These are phyloP conservation scores for Enteromius viviparus DNA, from an alignment of 2,797 vertebrate species.

Conservation along the genomic window DNA sequence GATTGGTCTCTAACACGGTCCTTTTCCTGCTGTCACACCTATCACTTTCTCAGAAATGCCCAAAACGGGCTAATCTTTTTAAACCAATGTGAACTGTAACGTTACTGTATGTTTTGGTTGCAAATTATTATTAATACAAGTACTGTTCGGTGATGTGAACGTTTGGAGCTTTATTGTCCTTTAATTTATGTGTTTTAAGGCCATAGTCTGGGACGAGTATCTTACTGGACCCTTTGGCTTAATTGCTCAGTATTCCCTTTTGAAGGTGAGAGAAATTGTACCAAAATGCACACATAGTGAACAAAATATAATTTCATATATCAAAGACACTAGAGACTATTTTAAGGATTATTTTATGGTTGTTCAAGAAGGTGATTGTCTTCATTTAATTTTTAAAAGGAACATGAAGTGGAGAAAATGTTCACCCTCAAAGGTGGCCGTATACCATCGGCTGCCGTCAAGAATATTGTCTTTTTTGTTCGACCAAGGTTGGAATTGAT, in stretches of 20 bases:
- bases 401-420: constrained; percentile 99
- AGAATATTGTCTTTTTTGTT: constrained; percentile 97
- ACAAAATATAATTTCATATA: not conserved
- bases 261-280: constrained; percentile 80
- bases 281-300: not conserved
- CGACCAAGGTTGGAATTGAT: constrained; percentile 93
- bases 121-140: not conserved
- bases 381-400: constrained; percentile 71
- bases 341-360: not conserved
- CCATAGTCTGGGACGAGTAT: constrained; percentile 98
- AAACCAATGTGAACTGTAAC: not conserved
- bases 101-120: not conserved
- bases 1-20: not conserved
- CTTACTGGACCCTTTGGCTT: constrained; percentile 96
- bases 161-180: not conserved
- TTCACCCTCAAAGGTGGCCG: constrained; percentile 92
- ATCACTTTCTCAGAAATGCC: not conserved
- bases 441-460: constrained; percentile 90
- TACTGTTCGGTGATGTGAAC: not conserved
- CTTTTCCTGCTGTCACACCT: not conserved
- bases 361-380: not conserved
- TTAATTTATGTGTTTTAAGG: constrained; percentile 72
- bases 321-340: not conserved
- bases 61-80: not conserved
- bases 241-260: constrained; percentile 94